Conservation (phyloP, 2,888 invertebrate genomes). For the Lasioglossum pauxillum region DNA sequence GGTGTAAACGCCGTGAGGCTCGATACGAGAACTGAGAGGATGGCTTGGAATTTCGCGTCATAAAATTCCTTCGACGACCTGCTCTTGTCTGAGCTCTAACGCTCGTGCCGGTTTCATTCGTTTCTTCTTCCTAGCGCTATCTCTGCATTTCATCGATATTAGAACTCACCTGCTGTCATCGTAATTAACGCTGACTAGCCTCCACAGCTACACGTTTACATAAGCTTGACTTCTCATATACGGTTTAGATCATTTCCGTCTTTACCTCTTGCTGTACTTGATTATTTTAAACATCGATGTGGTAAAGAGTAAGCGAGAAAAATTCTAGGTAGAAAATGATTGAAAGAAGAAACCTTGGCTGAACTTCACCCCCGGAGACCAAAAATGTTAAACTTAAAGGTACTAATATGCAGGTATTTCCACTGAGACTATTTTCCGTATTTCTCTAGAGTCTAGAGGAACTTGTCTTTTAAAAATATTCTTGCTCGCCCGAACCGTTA, state of each 20-base stretch:
- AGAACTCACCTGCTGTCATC: background rate
- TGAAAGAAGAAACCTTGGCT: background rate
- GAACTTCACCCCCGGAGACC: too few species aligned
- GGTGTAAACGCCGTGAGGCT: conserved; percentile 31
- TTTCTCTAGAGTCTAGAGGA: background rate
- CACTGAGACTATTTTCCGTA: background rate
- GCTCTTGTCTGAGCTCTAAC: conserved; percentile 41
- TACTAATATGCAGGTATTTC: background rate
- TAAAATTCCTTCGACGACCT: conserved; percentile 40
- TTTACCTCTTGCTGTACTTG: background rate
- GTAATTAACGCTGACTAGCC: background rate
- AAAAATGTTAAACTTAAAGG: background rate
- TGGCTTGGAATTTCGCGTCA: conserved; percentile 42
- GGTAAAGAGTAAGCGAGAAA: background rate
- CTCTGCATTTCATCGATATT: conserved; percentile 6
- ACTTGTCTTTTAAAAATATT: background rate
- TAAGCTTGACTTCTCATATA: background rate
- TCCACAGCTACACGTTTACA: background rate
- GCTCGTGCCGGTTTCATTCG: conserved; percentile 14
- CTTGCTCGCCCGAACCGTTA: background rate
- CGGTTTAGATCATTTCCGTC: background rate
- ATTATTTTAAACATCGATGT: background rate
- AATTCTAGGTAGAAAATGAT: background rate
- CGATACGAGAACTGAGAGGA: conserved; percentile 15
- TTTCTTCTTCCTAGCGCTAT: background rate